Evolutionary conservation across 2,113 vertebrate species (phyloP).

Genomic region (Cinclus cinclus): DNA sequence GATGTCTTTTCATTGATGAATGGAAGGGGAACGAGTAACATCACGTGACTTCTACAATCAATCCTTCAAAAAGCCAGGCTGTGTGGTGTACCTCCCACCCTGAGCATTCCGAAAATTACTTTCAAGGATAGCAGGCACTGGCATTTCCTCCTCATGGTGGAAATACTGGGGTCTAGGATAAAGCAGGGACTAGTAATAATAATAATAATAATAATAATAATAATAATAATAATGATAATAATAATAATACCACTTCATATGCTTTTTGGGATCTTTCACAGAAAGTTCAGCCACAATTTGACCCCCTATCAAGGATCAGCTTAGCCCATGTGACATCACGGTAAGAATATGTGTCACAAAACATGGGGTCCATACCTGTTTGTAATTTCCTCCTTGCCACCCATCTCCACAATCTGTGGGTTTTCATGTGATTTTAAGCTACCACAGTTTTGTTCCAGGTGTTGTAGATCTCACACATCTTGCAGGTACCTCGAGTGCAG

Average conservation of each 20-base stretch:
- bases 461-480: background rate
- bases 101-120: background rate
- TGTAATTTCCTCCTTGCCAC: background rate
- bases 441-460: background rate
- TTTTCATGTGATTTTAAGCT: background rate
- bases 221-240: background rate
- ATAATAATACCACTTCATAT: background rate
- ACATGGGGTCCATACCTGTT: accelerated
- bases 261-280: background rate
- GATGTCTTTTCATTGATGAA: background rate
- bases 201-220: no score
- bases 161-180: background rate
- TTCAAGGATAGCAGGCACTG: background rate
- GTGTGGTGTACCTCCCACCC: accelerated
- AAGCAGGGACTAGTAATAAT: background rate
- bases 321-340: background rate
- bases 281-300: background rate
- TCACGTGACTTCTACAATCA: background rate
- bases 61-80: background rate
- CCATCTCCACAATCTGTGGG: background rate
- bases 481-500: background rate
- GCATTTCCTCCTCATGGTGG: background rate
- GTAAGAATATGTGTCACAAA: background rate
- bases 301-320: background rate
- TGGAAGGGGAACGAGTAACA: background rate